Conservation (phyloP, 2,113 vertebrate species). For the Gambusia holbrooki region DNA sequence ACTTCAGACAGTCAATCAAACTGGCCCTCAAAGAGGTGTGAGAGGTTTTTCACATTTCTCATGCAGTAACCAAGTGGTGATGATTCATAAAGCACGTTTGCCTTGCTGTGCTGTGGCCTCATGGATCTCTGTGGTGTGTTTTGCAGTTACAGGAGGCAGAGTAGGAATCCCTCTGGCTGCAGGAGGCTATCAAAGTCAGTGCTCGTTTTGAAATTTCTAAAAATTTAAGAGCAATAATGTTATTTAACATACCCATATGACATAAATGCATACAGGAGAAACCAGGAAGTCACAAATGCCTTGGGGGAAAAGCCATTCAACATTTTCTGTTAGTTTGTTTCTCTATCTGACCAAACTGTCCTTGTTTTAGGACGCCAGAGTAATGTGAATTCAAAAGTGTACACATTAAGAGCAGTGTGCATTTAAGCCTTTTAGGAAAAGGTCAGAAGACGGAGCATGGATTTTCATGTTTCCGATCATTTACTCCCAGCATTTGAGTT, state of each 20-base stretch:
- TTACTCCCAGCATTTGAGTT: no score
- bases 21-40: background rate
- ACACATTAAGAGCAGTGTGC: no score
- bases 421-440: no score
- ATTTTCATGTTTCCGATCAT: no score
- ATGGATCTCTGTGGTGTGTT: background rate
- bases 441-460: no score
- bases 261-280: background rate
- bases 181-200: constrained; percentile 64
- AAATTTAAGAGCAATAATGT: background rate
- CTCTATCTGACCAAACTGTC: no score
- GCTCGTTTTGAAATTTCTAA: background rate
- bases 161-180: constrained; percentile 68
- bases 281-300: background rate
- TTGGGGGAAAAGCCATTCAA: no score
- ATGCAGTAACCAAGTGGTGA: background rate
- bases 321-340: no score
- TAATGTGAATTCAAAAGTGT: no score
- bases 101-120: background rate
- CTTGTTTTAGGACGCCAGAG: no score
- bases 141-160: constrained; percentile 40
- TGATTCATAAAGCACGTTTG: background rate
- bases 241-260: background rate
- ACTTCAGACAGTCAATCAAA: background rate
- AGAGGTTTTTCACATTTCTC: background rate